Evolutionary conservation across 2,797 vertebrate genomes (phyloP).

Genomic region (Hapalemur alaotrensis): DNA sequence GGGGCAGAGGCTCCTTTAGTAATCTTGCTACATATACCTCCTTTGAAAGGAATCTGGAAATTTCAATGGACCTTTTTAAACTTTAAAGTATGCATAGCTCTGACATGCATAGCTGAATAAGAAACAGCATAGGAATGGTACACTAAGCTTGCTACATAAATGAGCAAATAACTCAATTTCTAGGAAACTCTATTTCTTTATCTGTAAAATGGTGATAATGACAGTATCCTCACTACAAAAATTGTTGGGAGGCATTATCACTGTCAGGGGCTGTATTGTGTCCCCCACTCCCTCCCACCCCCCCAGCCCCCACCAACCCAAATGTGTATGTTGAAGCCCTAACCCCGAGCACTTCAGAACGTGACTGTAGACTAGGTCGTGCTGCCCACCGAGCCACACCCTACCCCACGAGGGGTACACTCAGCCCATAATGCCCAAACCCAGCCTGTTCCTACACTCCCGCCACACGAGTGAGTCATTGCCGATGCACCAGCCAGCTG

Average conservation of each 20-base stretch:
- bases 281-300: no score
- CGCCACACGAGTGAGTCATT: accelerated
- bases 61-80: not conserved
- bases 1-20: not conserved
- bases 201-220: not conserved
- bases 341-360: not conserved
- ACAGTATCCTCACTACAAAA: not conserved
- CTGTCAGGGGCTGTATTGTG: not conserved
- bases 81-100: not conserved
- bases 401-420: not conserved
- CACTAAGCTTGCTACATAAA: not conserved
- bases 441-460: not conserved
- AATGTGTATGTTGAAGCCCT: not conserved
- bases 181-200: not conserved
- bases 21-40: not conserved
- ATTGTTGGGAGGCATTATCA: not conserved
- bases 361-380: not conserved
- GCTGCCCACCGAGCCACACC: not conserved
- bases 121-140: not conserved
- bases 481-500: not conserved
- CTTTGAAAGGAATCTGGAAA: not conserved
- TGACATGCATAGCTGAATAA: not conserved
- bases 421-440: accelerated
- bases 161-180: not conserved
- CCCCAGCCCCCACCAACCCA: not conserved